Conservation (phyloP, 2,113 vertebrate genomes). For the Mungos mungo region DNA sequence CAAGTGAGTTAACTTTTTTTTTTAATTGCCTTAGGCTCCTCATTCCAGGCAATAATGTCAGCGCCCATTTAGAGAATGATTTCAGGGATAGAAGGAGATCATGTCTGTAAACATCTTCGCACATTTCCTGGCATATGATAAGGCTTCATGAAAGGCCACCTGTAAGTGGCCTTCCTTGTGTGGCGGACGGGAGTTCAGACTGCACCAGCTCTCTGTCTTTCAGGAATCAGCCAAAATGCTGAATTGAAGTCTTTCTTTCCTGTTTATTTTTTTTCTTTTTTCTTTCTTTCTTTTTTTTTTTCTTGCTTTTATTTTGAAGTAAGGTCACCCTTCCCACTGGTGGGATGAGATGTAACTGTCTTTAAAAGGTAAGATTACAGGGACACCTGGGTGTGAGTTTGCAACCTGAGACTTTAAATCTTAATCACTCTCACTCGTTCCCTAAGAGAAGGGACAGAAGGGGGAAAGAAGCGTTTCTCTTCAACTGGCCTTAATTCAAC, state of each 20-base stretch:
- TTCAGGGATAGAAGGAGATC: neutral
- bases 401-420: constrained; percentile 19
- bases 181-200: neutral
- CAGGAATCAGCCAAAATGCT: neutral
- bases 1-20: neutral
- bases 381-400: neutral
- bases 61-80: neutral
- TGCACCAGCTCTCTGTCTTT: neutral
- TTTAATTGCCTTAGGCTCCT: neutral
- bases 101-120: neutral
- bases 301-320: neutral
- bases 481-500: constrained; percentile 47
- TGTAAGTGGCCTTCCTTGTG: neutral
- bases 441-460: constrained; percentile 48
- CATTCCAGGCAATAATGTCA: neutral
- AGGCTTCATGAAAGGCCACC: neutral
- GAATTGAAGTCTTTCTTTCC: neutral
- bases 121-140: neutral
- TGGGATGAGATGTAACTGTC: neutral
- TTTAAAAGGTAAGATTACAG: constrained; percentile 35
- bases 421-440: neutral
- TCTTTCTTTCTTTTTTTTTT: neutral
- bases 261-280: neutral
- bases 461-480: neutral
- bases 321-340: neutral